Conservation (phyloP, 2,888 invertebrate species). For the Terebella lapidaria region DNA sequence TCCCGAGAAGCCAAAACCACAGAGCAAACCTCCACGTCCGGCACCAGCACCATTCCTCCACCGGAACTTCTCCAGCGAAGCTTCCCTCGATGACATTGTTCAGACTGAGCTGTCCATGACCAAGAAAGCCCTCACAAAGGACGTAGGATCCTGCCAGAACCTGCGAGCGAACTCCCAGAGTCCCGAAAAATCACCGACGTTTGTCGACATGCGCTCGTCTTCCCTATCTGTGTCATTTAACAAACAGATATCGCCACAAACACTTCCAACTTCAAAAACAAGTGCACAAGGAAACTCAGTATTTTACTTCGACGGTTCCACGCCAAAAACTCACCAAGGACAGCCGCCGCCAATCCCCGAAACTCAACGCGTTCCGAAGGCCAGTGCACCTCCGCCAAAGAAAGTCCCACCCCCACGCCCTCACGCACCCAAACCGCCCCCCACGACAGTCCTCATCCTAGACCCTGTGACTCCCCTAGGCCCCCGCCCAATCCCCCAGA, state of each 20-base stretch:
- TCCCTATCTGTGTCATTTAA: not conserved
- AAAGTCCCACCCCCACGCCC: conserved; percentile 41
- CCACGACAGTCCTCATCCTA: not conserved
- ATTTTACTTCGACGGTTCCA: not conserved
- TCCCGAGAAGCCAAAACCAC: too few species aligned
- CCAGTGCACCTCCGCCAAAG: conserved; percentile 27
- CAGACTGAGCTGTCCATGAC: conserved; percentile 27
- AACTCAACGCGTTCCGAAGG: not conserved
- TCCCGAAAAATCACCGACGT: not conserved
- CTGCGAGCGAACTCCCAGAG: not conserved
- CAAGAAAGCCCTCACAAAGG: conserved; percentile 17
- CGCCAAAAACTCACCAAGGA: conserved; percentile 4
- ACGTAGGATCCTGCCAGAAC: not conserved
- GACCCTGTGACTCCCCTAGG: not conserved
- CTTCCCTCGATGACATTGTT: conserved; percentile 26
- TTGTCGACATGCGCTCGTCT: too few species aligned
- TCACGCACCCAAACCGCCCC: conserved; percentile 18
- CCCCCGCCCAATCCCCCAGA: conserved; percentile 21
- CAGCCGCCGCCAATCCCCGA: conserved; percentile 26
- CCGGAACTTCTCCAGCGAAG: not conserved
- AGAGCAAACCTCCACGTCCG: too few species aligned
- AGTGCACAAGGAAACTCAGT: not conserved
- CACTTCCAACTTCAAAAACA: not conserved
- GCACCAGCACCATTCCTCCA: not conserved
- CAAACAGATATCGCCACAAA: not conserved